Evolutionary conservation across 2,888 invertebrate genomes (phyloP), one percentile per base, ranked within the genome.

Genomic region (Alloplasta piceator): DNA sequence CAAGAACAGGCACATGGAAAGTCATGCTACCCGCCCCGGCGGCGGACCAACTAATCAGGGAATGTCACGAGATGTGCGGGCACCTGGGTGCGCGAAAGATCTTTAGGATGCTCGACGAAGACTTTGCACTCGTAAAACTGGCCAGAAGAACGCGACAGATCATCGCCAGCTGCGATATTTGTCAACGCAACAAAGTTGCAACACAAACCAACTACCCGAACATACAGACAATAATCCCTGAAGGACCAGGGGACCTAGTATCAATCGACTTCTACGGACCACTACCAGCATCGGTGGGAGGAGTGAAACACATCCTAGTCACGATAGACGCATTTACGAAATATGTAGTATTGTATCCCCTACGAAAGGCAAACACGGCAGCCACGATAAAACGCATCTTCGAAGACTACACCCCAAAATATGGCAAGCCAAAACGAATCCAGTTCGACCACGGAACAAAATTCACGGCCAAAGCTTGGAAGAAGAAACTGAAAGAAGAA

Each of bases 41-140:
- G 6, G 2, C 36, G 0, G 43, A 43, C 5, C n/a, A 26, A 3
- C 26, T 26, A 26, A 26, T 26, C 3, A 26, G 3, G 26, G 26
- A 26, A 26, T 26, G 26, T 3, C 26, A 26, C 26, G 26, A 26
- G 3, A 26, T 26, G 26, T 26, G 3, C 26, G 26, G 26, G 26
- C 64, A 64, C 48, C 36, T 14, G 4, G 50, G 50, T 0, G 50
- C 64, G n/a, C 14, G 50, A 5, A 64, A 64, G 36, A 12, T 26
- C n/a, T 64, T 64, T 6, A 26, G 64, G 4, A 64, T 36, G 48
- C 50, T 64, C 0, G 50, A 64, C n/a, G 50, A 50, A 6, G 48
- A 36, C n/a, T 50, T 50, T n/a, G 26, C 26, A 3, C 26, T 26
- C 26, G 1, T 3, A 26, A 26, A 26, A 26, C 3, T 26, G 26